These are phyloP conservation scores for Drosophila koepferae DNA, from an alignment of 2,888 invertebrate genomes.

Conservation along the genomic window DNA sequence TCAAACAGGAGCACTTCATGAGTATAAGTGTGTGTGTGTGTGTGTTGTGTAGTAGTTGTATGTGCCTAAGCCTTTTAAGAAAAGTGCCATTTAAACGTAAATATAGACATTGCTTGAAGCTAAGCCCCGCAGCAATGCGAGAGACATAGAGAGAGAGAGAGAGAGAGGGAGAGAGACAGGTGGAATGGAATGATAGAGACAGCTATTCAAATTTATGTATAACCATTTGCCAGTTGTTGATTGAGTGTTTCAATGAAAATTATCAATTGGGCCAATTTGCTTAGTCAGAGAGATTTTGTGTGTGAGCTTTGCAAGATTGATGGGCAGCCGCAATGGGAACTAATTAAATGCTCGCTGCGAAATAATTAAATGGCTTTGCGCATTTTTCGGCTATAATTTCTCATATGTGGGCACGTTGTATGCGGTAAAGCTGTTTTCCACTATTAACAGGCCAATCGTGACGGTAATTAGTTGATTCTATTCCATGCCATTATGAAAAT, in stretches of 20 bases:
- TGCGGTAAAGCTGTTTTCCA: constrained; percentile 36
- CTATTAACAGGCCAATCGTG: constrained; percentile 63
- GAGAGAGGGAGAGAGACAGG: not conserved
- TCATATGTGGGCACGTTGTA: constrained; percentile 9
- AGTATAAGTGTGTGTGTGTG: constrained; percentile 18
- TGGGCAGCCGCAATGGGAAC: constrained; percentile 34
- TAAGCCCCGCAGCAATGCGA: constrained; percentile 22
- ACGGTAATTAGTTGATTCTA: constrained; percentile 68
- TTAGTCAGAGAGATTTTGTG: constrained; percentile 40
- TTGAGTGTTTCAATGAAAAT: constrained; percentile 76
- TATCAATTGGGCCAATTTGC: constrained; percentile 74
- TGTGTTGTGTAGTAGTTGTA: constrained; percentile 29
- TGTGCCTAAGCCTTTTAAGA: constrained; percentile 71
- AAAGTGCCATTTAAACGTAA: constrained; percentile 80
- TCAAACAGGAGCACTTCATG: constrained; percentile 47
- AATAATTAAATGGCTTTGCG: constrained; percentile 70
- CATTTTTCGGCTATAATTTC: constrained; percentile 52
- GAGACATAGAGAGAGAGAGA: not conserved
- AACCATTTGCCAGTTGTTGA: constrained; percentile 73
- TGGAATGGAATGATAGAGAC: constrained; percentile 3
- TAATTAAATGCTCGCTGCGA: constrained; percentile 59
- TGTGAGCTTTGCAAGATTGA: constrained; percentile 27
- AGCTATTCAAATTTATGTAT: constrained; percentile 66
- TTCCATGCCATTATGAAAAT: constrained; percentile 64
- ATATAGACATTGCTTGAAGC: constrained; percentile 69